phyloP scores from a whole-genome alignment of 2,888 invertebrate genomes.

The Xanthia togata region DNA sequence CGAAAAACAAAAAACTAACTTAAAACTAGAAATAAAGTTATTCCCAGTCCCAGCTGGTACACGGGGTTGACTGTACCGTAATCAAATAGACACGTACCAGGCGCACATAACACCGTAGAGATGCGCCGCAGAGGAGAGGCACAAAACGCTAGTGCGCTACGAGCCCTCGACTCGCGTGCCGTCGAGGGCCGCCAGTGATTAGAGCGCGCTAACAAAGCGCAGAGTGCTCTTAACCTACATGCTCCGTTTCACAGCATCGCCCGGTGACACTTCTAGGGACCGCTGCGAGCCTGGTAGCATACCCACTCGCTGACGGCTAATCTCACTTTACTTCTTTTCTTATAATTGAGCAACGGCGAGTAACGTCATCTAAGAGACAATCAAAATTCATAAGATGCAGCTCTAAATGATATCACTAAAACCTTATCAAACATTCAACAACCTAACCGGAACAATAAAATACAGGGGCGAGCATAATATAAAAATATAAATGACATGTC shows the following conservation, averaged over 20 bases:
- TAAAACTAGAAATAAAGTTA: constrained; percentile 8
- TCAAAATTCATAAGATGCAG: constrained; percentile 47
- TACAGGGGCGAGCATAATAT: constrained; percentile 74
- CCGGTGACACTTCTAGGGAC: constrained; percentile 82
- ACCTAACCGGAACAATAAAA: constrained; percentile 74
- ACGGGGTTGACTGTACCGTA: constrained; percentile 39
- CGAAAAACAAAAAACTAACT: background rate
- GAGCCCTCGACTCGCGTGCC: constrained; percentile 85
- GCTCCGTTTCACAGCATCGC: constrained; percentile 87
- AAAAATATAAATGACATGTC: constrained; percentile 79
- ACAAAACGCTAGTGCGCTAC: constrained; percentile 88
- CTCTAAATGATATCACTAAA: constrained; percentile 63
- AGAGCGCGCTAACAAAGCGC: constrained; percentile 90
- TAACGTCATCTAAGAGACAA: background rate
- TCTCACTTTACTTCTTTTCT: constrained; percentile 71
- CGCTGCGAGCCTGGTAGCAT: constrained; percentile 81
- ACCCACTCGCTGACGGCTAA: constrained; percentile 78
- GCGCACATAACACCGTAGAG: constrained; percentile 75
- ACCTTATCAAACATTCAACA: constrained; percentile 74
- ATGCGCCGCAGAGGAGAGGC: constrained; percentile 81
- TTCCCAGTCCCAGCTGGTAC: constrained; percentile 1
- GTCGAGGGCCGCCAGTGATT: constrained; percentile 88
- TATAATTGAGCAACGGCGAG: constrained; percentile 33
- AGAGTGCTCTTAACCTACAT: constrained; percentile 89
- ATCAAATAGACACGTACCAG: constrained; percentile 73